Conservation (phyloP, 2,888 invertebrate genomes). For the Carterocephalus palaemon region DNA sequence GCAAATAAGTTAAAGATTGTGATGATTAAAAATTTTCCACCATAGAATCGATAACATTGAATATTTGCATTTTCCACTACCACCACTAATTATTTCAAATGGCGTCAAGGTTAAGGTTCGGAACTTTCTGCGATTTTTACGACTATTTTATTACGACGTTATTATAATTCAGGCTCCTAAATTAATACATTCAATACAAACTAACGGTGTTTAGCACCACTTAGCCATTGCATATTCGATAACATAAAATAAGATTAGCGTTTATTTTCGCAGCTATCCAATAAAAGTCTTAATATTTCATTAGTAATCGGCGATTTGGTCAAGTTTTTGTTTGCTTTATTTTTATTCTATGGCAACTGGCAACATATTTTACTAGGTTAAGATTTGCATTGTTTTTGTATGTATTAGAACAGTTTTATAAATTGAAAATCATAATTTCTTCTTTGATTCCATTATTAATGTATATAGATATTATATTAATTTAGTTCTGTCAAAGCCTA, state of each 20-base stretch:
- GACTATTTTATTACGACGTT: background rate
- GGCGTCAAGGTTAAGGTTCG: background rate
- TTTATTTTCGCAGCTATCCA: too few species aligned
- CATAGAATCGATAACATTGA: too few species aligned
- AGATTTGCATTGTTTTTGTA: background rate
- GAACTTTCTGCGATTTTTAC: background rate
- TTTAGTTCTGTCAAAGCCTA: too few species aligned
- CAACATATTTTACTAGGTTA: background rate
- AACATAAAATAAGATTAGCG: background rate
- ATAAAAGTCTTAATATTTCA: too few species aligned
- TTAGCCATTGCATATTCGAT: too few species aligned
- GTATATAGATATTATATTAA: too few species aligned
- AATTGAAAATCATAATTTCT: background rate
- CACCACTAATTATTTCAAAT: conserved; percentile 1
- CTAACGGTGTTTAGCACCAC: too few species aligned
- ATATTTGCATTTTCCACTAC: background rate
- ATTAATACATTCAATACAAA: background rate
- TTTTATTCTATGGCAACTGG: background rate
- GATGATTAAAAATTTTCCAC: too few species aligned
- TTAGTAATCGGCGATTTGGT: too few species aligned
- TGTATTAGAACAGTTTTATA: background rate
- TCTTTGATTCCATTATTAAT: too few species aligned
- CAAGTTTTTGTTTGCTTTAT: too few species aligned
- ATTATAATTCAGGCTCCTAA: conserved; percentile 7
- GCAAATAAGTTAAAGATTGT: too few species aligned